Base-by-base conservation (phyloP, 2,888 invertebrate species). In the Tetranychus truncatus region DNA sequence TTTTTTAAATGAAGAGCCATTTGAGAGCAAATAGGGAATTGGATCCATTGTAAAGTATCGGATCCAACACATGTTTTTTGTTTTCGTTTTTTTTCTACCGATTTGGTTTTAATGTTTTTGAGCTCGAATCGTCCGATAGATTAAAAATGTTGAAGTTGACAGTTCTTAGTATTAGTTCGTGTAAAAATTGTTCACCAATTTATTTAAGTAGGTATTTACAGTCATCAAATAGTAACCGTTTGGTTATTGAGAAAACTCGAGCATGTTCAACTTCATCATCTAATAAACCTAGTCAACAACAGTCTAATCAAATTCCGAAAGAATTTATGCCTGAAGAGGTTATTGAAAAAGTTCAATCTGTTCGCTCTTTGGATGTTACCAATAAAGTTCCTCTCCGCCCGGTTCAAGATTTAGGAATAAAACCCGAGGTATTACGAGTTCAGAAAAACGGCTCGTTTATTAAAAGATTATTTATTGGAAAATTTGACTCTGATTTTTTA, bases 401-500 rank as follows among this genome's bases (percentile, higher is more conserved):
- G 1, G 65, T 75, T 18, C 15, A 73, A 73, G 24, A 24, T 5
- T 24, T 77, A n/a, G 73, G 67, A n/a, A 24, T 75, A 4, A 72
- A 21, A 21, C 15, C 9, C 4, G 65, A 72, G n/a, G 72, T 76
- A n/a, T 66, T 76, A 1, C 67, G 69, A 34, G 45, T 77, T 20
- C 15, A 66, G 24, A 77, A 77, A 73, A n/a, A 46, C 45, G 76
- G 75, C 18, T 75, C 77, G 5, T 77, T 77, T 67, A 66, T 74
- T 65, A 69, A 55, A n/a, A 11, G 72, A 18, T 66, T 75, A 6
- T 77, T 77, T 71, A 66, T 77, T 20, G 76, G 75, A 44, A 73
- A 74, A 74, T 74, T 74, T n/a, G 77, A 77, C 46, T 21, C 67
- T 65, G 77, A 77, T 75, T 77, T 75, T 73, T 73, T 77, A 5